Evolutionary conservation across 1,140 invertebrate species (phyloP), one percentile per base, ranked within the genome.

Genomic region (Adelges cooleyi): DNA sequence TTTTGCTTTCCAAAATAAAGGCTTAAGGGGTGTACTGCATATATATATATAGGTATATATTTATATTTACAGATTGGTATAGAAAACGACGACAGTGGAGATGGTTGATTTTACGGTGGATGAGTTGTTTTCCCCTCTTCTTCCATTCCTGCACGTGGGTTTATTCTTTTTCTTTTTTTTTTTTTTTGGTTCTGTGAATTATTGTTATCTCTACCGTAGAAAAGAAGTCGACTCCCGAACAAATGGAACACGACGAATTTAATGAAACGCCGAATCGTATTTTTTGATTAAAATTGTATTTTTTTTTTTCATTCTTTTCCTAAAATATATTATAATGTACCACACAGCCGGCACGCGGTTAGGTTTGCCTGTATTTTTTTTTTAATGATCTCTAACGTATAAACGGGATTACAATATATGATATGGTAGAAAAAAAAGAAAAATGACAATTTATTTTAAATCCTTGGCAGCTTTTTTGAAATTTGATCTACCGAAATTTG

Each of bases 121-220:
- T 22, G 20, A 38, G 53, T 56, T 56, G 22, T 15, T 42, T 56
- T 42, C n/a, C 20, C 29, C 29, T 15, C 18, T 38, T 27, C 18
- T 51, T 29, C 6, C 38, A 8, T 1, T 18, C 49, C 5, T 11
- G 17, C 8, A 17, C 51, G 27, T 36, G 29, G n/a, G 6, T 17
- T 33, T 8, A 9, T 33, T 33, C 6, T 48, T 5, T 48, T 22
- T 48, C 33, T 56, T 23, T 53, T 22, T 15, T 25, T 25, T 53
- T n/a, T n/a, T n/a, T n/a, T n/a, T 33, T 11, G 29, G 29, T 33
- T 33, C 11, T 33, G 11, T 33, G 29, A 33, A 42, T 56, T 56
- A 44, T 56, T 56, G 53, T 56, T 56, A 56, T 56, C 53, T 56
- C 53, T 40, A 25, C 53, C 42, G 53, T 44, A 42, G 42, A 38